These are phyloP conservation scores for Chalcis sispes DNA, from an alignment of 2,888 invertebrate species.

Conservation along the genomic window DNA sequence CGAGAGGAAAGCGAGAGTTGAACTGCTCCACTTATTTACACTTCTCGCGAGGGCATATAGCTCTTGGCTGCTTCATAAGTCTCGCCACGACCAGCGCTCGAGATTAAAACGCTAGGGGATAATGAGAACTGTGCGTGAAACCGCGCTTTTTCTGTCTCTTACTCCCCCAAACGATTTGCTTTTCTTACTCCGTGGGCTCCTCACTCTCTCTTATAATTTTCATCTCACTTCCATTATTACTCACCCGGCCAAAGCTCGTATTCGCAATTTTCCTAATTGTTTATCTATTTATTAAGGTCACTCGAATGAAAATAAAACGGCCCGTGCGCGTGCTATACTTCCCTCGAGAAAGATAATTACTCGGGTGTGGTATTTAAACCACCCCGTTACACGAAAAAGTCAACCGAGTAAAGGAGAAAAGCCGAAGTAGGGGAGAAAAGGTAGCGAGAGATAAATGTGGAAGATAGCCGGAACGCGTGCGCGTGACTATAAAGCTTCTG, in stretches of 20 bases:
- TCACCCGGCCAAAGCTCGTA: background rate
- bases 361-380: slow-evolving; percentile 6
- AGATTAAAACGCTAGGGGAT: slow-evolving; percentile 37
- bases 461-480: slow-evolving; percentile 6
- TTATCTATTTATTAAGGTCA: background rate
- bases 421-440: background rate
- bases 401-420: background rate
- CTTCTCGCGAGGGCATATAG: background rate
- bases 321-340: background rate
- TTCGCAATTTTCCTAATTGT: background rate
- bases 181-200: background rate
- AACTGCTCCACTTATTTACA: slow-evolving; percentile 9
- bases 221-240: background rate
- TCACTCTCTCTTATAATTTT: background rate
- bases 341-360: background rate
- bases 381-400: background rate
- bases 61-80: slow-evolving; percentile 6
- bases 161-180: background rate
- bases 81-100: background rate
- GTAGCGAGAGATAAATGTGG: slow-evolving; percentile 25
- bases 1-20: too few relatives aligned
- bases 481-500: slow-evolving; percentile 21
- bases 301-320: background rate
- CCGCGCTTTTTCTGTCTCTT: slow-evolving; percentile 28
- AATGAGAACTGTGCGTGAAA: slow-evolving; percentile 43